Evolutionary conservation across 1,140 invertebrate species (phyloP), one percentile per base, ranked within the genome.

Genomic region (Pseudomyrmex concolor): DNA sequence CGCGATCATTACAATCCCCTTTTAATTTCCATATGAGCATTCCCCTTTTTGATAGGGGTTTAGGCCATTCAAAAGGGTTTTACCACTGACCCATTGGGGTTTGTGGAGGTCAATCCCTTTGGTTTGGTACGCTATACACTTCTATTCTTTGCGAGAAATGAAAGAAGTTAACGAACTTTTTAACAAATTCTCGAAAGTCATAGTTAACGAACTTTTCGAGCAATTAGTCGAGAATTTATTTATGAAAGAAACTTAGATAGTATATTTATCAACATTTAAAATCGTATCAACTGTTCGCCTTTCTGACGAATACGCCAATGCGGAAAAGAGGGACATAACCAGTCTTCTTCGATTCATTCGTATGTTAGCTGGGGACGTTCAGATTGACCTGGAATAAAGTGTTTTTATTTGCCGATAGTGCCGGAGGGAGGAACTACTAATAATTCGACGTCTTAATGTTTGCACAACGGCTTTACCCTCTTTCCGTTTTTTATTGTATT

Each of bases 391-490:
- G 73, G 74, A 83, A 84, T 90, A 90, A 90, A 91, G 85, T 91
- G 89, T 91, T 91, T 91, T 88, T 91, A 88, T 89, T 91, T 91
- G 87, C 82, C 81, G 85, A 89, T 84, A 76, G 80, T 64, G 86
- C 60, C 80, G 59, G 76, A 85, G 89, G 80, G 74, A 84, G 82
- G 68, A 62, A 81, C 83, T 72, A 59, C 89, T 88, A 91, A 91
- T 91, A 91, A 90, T 91, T 90, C 64, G 82, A 76, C 84, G 89
- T 73, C 83, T 86, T 83, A 77, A 86, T 89, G 89, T 91, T 91
- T 91, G 77, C 89, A 48, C 63, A 85, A 84, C 55, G 86, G 86
- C 88, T 86, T 89, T 83, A 83, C 85, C 81, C 62, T 82, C 78
- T 87, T 89, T 88, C 78, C 76, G 85, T 83, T 88, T 89, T 88